Conservation (phyloP, 53 echinoderm and acorn worm genomes). For the Holothuria scabra region DNA sequence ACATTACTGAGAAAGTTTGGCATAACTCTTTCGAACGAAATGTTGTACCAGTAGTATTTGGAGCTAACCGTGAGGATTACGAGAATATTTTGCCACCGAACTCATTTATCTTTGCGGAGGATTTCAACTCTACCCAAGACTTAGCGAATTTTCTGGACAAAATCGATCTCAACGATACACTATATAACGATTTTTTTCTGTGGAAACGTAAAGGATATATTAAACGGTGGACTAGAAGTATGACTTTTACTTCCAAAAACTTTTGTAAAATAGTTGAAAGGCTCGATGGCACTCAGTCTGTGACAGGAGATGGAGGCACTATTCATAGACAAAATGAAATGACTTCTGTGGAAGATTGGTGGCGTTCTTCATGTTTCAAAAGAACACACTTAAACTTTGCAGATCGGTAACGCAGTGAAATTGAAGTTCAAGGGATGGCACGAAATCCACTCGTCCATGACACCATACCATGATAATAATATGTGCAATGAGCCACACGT, state of each 20-base stretch:
- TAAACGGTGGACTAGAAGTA: slow-evolving; percentile 8
- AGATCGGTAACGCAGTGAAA: background rate
- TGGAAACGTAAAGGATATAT: slow-evolving; percentile 16
- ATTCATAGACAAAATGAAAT: no score
- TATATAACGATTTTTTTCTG: slow-evolving; percentile 24
- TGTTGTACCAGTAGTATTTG: slow-evolving; percentile 79
- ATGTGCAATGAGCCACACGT: no score
- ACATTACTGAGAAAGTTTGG: slow-evolving; percentile 92
- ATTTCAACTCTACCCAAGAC: slow-evolving; percentile 51
- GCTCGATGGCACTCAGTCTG: background rate
- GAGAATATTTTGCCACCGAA: slow-evolving; percentile 75
- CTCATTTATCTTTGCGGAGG: slow-evolving; percentile 80
- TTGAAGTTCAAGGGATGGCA: no score
- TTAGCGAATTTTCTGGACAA: slow-evolving; percentile 13
- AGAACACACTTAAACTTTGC: background rate
- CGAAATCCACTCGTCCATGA: no score
- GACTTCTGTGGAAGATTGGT: slow-evolving; percentile 5
- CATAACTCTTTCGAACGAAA: slow-evolving; percentile 56
- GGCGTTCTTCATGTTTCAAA: slow-evolving; percentile 23
- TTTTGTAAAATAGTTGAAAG: slow-evolving; percentile 18
- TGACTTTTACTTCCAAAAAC: background rate
- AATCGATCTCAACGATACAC: slow-evolving; percentile 13
- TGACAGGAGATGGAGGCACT: background rate
- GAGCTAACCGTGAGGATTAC: slow-evolving; percentile 65
- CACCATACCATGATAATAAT: no score